Evolutionary conservation across 2,797 vertebrate genomes (phyloP).

Genomic region (Tragopan temminckii): DNA sequence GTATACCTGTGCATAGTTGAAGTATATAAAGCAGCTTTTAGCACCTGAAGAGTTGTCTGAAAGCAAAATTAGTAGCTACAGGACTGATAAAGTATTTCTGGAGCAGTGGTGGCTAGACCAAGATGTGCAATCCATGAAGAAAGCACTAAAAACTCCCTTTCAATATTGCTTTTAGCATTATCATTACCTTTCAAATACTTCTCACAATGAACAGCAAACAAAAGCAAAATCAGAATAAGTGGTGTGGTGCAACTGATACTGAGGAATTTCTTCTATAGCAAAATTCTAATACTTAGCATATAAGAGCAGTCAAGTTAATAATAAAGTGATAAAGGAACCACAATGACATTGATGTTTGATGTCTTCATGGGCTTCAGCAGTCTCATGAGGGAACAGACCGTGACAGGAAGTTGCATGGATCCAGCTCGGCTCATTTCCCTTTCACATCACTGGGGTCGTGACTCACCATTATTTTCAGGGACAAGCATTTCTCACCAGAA

Average conservation of each 20-base stretch:
- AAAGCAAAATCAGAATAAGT: background rate
- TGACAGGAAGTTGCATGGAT: background rate
- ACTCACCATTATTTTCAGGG: background rate
- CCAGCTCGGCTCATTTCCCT: background rate
- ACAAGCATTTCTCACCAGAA: background rate
- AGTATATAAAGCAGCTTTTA: background rate
- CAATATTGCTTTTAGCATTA: background rate
- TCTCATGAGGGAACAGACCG: background rate
- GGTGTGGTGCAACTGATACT: background rate
- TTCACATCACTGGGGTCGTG: background rate
- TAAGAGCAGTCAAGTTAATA: background rate
- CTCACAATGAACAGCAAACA: background rate
- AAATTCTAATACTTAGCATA: background rate
- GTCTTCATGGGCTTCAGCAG: rapidly evolving
- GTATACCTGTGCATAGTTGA: rapidly evolving
- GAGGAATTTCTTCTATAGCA: background rate
- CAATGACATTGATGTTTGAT: background rate
- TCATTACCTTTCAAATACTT: background rate
- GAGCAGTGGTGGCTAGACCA: rapidly evolving
- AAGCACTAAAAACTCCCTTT: rapidly evolving
- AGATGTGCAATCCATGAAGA: background rate
- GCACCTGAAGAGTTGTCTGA: background rate
- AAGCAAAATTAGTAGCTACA: background rate
- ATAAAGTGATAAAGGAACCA: background rate
- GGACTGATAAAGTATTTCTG: background rate